Conservation (phyloP, 1,140 invertebrate species). For the Trichonephila clavata region DNA sequence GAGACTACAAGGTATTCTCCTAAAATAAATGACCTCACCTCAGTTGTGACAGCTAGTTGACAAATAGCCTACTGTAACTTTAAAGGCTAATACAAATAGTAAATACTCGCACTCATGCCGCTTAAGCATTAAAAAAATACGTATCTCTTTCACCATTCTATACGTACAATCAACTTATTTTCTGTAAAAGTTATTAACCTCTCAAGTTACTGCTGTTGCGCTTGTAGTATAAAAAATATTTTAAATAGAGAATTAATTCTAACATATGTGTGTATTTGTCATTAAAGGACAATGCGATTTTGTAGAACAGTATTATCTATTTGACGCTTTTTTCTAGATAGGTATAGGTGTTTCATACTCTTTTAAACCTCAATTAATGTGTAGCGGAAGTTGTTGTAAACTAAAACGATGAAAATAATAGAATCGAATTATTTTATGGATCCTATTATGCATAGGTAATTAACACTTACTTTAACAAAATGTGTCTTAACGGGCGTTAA, state of each 20-base stretch:
- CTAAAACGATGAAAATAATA: background rate
- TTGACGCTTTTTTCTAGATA: background rate
- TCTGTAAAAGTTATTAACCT: constrained; percentile 11
- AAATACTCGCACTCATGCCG: background rate
- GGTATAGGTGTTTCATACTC: background rate
- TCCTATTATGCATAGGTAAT: background rate
- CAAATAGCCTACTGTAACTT: constrained; percentile 49
- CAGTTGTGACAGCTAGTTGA: constrained; percentile 57
- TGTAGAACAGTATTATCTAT: background rate
- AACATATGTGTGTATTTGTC: background rate
- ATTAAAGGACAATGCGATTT: background rate
- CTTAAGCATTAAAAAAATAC: constrained; percentile 13
- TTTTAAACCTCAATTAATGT: background rate
- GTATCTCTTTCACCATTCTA: background rate
- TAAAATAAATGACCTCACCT: constrained; percentile 60
- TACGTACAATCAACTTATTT: background rate
- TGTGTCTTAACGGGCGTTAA: background rate
- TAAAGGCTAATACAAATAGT: background rate
- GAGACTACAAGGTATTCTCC: background rate
- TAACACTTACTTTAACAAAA: constrained; percentile 11
- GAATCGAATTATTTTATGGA: background rate
- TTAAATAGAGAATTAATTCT: background rate
- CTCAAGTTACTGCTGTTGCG: background rate
- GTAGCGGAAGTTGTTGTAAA: background rate
- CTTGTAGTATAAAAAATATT: background rate